phyloP scores from a whole-genome alignment of 2,113 vertebrate species.

The Oncorhynchus clarkii region DNA sequence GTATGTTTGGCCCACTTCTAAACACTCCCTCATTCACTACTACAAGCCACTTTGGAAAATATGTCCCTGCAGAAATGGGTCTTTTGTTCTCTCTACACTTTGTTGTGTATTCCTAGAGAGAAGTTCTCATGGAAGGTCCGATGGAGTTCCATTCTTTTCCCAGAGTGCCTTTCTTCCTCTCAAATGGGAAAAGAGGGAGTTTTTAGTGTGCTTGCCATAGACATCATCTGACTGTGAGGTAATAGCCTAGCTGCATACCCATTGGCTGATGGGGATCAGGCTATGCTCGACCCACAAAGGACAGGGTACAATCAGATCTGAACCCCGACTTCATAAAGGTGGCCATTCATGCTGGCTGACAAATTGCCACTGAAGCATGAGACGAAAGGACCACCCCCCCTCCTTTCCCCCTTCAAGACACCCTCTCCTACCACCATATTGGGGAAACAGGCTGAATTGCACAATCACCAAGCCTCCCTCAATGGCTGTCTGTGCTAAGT shows the following conservation, averaged over 20 bases:
- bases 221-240: conserved; percentile 77
- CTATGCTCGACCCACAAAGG: conserved; percentile 76
- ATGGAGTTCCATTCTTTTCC: conserved; percentile 57
- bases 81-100: conserved; percentile 20
- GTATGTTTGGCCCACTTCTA: conserved; percentile 36
- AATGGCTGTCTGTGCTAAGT: not conserved
- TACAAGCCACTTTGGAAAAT: not conserved
- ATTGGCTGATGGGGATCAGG: conserved; percentile 79
- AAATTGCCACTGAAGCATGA: conserved; percentile 78
- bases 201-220: conserved; percentile 51
- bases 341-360: conserved; percentile 67
- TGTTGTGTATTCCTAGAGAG: conserved; percentile 9
- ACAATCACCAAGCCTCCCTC: conserved; percentile 11
- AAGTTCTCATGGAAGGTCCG: conserved; percentile 54
- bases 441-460: conserved; percentile 27
- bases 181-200: conserved; percentile 54
- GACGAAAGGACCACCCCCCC: conserved; percentile 58
- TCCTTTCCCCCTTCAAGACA: not conserved
- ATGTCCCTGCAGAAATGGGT: not conserved
- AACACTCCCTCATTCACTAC: not conserved
- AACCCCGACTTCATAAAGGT: conserved; percentile 45
- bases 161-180: conserved; percentile 46
- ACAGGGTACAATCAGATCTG: conserved; percentile 59
- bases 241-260: conserved; percentile 44
- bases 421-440: conserved; percentile 7